A percentile compares a stretch with the other conserved stretches of the same genome.
These are phyloP conservation scores for Pseudorhombus dupliciocellatus DNA, from an alignment of 2,113 vertebrate species.

Conservation along the genomic window DNA sequence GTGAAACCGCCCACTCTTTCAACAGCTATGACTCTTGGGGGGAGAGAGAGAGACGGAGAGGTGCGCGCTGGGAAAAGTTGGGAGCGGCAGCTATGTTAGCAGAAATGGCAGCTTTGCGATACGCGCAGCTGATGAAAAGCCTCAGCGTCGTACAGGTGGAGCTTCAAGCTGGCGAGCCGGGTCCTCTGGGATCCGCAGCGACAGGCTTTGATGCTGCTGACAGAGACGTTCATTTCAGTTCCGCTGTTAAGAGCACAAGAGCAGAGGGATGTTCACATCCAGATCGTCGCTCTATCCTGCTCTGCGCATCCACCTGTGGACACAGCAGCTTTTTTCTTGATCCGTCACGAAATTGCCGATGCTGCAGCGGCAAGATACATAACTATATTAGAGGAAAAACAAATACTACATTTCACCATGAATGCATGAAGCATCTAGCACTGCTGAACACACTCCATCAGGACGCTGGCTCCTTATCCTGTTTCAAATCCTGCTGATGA, in stretches of 20 bases:
- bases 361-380: background rate
- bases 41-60: constrained; percentile 2
- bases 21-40: constrained; percentile 26
- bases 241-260: constrained; percentile 13
- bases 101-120: constrained; percentile 56
- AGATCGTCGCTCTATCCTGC: constrained; percentile 1
- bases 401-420: background rate
- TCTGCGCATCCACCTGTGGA: constrained; percentile 21
- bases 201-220: constrained; percentile 63
- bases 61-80: background rate
- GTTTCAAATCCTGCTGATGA: background rate
- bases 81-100: constrained; percentile 37
- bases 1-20: constrained; percentile 49
- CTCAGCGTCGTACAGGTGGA: constrained; percentile 52
- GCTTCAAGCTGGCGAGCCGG: constrained; percentile 46
- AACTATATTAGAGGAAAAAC: background rate
- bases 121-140: constrained; percentile 59
- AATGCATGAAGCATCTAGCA: background rate
- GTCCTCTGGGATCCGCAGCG: constrained; percentile 55
- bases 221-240: constrained; percentile 53
- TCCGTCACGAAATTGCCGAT: background rate
- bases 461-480: background rate
- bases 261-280: constrained; percentile 8
- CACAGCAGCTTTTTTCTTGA: background rate
- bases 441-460: background rate